Conservation (phyloP, 2,797 vertebrate species). For the Varecia variegata region DNA sequence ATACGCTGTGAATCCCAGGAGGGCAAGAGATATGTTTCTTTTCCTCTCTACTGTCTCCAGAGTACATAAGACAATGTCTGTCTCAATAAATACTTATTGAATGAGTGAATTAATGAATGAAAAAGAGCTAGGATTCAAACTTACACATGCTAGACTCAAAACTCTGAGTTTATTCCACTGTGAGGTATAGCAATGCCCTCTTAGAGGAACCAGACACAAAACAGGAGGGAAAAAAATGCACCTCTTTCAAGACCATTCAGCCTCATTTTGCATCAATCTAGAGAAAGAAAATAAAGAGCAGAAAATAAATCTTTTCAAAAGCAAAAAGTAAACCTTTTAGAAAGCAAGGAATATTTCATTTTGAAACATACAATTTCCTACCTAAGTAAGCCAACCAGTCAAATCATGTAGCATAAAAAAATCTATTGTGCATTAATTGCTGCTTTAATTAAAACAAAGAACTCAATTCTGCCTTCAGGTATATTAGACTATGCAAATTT, state of each 20-base stretch:
- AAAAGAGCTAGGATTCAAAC: background rate
- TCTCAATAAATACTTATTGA: background rate
- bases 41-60: background rate
- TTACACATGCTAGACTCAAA: background rate
- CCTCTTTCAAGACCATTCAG: background rate
- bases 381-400: slow-evolving; percentile 51
- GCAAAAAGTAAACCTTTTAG: background rate
- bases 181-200: background rate
- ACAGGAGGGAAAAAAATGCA: background rate
- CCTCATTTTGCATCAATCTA: background rate
- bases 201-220: background rate
- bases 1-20: background rate
- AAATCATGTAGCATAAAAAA: slow-evolving; percentile 53
- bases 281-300: background rate
- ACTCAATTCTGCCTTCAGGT: slow-evolving; percentile 26
- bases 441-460: slow-evolving; percentile 63
- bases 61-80: background rate
- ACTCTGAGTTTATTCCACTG: background rate
- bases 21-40: background rate
- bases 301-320: background rate
- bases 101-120: background rate
- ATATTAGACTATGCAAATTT: slow-evolving; percentile 48
- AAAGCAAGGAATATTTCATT: slow-evolving; percentile 16
- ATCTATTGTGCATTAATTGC: slow-evolving; percentile 51
- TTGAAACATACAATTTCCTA: slow-evolving; percentile 40